phyloP scores from a whole-genome alignment of 2,888 invertebrate species.

The Lasioglossum pauxillum region DNA sequence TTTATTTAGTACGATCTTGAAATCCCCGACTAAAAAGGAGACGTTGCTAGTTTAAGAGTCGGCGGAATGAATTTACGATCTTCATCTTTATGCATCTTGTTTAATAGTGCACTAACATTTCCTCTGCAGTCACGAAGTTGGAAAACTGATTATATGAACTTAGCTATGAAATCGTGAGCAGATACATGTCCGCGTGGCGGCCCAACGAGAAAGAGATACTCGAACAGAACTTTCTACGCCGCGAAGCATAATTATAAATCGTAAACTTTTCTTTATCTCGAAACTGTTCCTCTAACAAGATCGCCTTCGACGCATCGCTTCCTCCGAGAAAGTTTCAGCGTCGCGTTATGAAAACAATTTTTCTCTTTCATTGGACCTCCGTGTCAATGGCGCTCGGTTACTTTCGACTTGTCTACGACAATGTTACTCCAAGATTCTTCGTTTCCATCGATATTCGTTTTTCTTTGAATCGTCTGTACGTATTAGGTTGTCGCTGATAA shows the following conservation, averaged over 20 bases:
- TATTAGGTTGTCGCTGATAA: not conserved
- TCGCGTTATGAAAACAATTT: constrained; percentile 44
- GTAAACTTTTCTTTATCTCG: constrained; percentile 43
- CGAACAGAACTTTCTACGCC: constrained; percentile 46
- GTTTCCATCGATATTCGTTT: not conserved
- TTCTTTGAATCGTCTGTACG: not conserved
- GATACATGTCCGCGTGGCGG: not conserved
- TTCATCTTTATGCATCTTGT: not conserved
- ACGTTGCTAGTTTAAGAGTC: not conserved
- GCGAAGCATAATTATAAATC: constrained; percentile 39
- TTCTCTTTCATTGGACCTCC: constrained; percentile 21
- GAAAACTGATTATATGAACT: constrained; percentile 18
- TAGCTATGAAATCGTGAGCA: constrained; percentile 6
- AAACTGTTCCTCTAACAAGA: constrained; percentile 24
- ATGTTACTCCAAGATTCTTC: not conserved
- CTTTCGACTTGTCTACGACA: not conserved
- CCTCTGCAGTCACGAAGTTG: not conserved
- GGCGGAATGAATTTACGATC: not conserved
- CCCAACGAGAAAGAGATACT: constrained; percentile 9
- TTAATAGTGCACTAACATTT: not conserved
- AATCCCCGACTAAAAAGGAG: not conserved
- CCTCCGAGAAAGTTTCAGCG: constrained; percentile 42
- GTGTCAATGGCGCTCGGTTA: constrained; percentile 25
- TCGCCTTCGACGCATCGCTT: constrained; percentile 35
- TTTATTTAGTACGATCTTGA: not conserved